Conservation (phyloP, 2,113 vertebrate species). For the Psittacula cyanocephala region DNA sequence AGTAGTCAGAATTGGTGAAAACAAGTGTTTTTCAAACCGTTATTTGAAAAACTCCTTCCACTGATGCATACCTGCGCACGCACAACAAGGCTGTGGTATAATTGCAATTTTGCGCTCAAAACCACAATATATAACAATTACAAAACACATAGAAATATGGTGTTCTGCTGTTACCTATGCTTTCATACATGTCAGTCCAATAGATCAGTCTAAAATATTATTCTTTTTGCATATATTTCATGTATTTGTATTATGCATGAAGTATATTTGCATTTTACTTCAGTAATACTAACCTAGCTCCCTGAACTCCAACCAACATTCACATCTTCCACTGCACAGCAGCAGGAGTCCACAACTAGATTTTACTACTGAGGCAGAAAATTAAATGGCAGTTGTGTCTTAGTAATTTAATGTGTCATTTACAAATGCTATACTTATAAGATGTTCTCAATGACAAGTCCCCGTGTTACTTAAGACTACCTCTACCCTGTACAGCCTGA, state of each 20-base stretch:
- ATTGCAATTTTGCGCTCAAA: background rate
- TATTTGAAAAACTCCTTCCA: background rate
- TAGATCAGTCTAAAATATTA: background rate
- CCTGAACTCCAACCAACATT: background rate
- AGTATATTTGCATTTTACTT: background rate
- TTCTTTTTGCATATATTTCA: background rate
- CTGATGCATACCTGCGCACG: background rate
- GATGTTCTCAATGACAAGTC: rapidly evolving
- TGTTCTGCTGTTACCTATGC: background rate
- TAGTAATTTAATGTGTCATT: background rate
- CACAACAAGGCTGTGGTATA: background rate
- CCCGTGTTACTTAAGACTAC: background rate
- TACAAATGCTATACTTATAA: background rate
- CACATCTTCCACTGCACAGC: background rate
- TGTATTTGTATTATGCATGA: background rate
- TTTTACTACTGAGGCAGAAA: background rate
- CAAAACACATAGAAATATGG: background rate
- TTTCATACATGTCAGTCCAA: background rate
- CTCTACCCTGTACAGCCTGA: rapidly evolving
- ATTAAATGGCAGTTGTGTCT: background rate
- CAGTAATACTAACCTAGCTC: background rate
- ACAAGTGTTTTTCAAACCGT: background rate
- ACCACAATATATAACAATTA: background rate
- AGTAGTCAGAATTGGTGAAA: background rate
- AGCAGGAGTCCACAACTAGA: background rate